These are phyloP conservation scores for Thamnophis elegans DNA, from an alignment of 2,797 vertebrate genomes.

Conservation along the genomic window DNA sequence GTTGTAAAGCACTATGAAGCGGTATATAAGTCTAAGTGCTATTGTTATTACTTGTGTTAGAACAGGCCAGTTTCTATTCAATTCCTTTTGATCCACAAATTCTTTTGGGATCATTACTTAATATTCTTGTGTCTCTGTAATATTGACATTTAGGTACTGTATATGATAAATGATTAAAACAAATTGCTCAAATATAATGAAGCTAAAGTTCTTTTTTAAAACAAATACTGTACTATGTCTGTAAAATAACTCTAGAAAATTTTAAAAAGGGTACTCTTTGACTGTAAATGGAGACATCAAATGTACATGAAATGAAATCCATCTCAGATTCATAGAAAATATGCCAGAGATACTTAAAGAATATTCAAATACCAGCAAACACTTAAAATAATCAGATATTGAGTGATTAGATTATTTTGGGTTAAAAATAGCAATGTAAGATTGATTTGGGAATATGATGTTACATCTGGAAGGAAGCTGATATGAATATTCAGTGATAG, in stretches of 20 bases:
- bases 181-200: neutral
- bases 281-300: neutral
- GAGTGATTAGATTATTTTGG: neutral
- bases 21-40: neutral
- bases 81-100: neutral
- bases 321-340: neutral
- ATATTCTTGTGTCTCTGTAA: neutral
- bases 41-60: neutral
- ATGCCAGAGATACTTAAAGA: neutral
- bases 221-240: neutral
- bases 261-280: neutral
- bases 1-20: neutral
- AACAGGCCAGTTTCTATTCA: neutral
- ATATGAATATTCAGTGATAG: neutral
- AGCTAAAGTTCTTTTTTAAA: neutral
- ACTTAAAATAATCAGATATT: neutral
- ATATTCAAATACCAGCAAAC: neutral
- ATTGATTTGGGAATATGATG: slow-evolving; percentile 2
- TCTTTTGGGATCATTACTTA: neutral
- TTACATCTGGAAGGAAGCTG: neutral
- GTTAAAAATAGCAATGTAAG: slow-evolving; percentile 1
- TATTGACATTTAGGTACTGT: neutral
- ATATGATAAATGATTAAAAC: neutral
- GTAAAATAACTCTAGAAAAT: neutral
- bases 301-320: neutral